These are phyloP conservation scores for Gasterosteus nipponicus DNA, from an alignment of 2,113 vertebrate species.

Conservation along the genomic window DNA sequence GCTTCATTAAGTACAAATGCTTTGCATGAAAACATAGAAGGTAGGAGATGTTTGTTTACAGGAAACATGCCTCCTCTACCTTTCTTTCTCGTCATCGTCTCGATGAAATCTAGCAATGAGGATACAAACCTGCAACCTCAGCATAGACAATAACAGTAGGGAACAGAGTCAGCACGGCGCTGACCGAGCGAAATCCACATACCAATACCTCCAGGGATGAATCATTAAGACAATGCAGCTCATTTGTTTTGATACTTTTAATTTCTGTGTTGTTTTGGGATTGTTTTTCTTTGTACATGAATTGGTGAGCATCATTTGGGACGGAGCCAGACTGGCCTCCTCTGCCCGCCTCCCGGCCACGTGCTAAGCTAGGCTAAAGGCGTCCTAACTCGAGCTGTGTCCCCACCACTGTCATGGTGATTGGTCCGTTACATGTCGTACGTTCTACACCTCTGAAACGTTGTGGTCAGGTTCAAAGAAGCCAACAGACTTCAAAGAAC, in stretches of 20 bases:
- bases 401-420: neutral
- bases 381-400: neutral
- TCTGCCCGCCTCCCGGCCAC: neutral
- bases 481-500: conserved; percentile 1
- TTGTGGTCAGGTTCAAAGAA: neutral
- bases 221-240: neutral
- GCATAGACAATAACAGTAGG: neutral
- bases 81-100: neutral
- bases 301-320: neutral
- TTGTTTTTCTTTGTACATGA: neutral
- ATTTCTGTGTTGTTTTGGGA: neutral
- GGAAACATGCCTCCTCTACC: neutral
- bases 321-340: neutral
- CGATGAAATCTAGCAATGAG: too few species aligned
- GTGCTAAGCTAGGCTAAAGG: neutral
- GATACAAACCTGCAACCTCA: neutral
- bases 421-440: neutral
- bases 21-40: neutral
- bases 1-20: neutral
- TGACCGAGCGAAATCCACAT: neutral
- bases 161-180: neutral
- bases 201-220: neutral
- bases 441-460: neutral
- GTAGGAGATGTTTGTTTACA: neutral
- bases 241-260: neutral